Evolutionary conservation across 2,113 vertebrate species (phyloP).

Genomic region (Kryptolebias marmoratus): DNA sequence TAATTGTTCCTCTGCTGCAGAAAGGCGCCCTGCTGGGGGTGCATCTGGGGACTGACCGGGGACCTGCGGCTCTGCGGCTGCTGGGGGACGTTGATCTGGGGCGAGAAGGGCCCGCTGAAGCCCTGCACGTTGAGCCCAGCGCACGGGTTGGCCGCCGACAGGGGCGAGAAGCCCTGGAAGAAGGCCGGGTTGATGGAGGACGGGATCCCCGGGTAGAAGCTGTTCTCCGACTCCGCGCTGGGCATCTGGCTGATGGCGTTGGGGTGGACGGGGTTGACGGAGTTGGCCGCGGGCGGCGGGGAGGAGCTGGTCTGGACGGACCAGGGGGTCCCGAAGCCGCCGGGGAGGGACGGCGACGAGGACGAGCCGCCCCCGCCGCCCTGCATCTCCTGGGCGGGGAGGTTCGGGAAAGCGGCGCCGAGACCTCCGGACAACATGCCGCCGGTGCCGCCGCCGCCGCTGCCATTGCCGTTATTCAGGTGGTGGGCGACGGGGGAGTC

Average conservation of each 20-base stretch:
- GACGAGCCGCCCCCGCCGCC: conserved; percentile 81
- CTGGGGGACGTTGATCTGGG: conserved; percentile 88
- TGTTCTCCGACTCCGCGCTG: conserved; percentile 85
- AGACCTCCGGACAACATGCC: conserved; percentile 85
- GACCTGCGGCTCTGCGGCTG: conserved; percentile 89
- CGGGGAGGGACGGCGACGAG: conserved; percentile 88
- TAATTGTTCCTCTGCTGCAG: conserved; percentile 93
- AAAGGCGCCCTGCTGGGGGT: conserved; percentile 88
- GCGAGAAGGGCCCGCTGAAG: conserved; percentile 90
- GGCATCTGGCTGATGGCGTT: conserved; percentile 85
- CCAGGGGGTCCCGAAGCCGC: conserved; percentile 94
- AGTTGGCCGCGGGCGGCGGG: conserved; percentile 80
- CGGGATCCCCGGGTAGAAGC: conserved; percentile 91
- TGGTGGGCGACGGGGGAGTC: conserved; percentile 87
- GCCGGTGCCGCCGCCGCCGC: conserved; percentile 64
- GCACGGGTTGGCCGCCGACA: conserved; percentile 87
- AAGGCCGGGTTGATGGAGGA: conserved; percentile 94
- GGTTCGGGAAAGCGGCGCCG: conserved; percentile 86
- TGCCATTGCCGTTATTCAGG: conserved; percentile 78
- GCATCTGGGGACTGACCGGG: conserved; percentile 90
- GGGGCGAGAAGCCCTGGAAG: conserved; percentile 92
- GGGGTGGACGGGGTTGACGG: conserved; percentile 71
- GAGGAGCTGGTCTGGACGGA: conserved; percentile 92
- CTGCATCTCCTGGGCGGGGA: conserved; percentile 87
- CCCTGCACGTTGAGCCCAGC: conserved; percentile 86